Evolutionary conservation across 2,797 vertebrate genomes (phyloP), one percentile per base, ranked within the genome.

Genomic region (Spinus olivaceus): DNA sequence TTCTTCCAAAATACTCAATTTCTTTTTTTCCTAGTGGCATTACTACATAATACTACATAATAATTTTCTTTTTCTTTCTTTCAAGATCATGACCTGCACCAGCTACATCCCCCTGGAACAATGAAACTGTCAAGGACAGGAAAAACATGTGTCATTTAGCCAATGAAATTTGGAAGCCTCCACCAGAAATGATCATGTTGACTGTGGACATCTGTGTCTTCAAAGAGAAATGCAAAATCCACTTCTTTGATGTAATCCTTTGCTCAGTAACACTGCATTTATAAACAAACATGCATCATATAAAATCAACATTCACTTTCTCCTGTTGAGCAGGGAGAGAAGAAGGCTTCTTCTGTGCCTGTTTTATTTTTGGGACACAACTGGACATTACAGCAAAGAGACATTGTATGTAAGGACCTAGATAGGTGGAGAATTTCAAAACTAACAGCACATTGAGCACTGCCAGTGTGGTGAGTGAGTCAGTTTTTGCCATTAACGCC

Each of bases 141-240:
- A 59, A 41, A 83, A 89, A 95, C 81, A 66, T 6, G 27, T 47
- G 85, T 66, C 82, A 77, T 70, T 66, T 77, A 79, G 73, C 73
- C 59, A 19, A 35, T 12, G 8, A 80, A 83, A 77, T 88, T 66
- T 90, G 59, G 77, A 81, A 94, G 63, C 28, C 5, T 4, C 14
- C 21, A 37, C 60, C 27, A 15, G 18, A 86, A 91, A 49, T 46
- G 61, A 60, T 66, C 51, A 22, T 39, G 28, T 86, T 86, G 77
- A 78, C 37, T 35, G 7, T 13, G 70, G 60, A 86, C 73, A 84
- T 53, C 56, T 86, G 70, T 41, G 59, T 59, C 64, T 94, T 95
- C 77, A 86, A 88, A 86, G 70, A 7, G 8, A 94, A 95, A 94
- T 54, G 60, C 82, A 88, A 92, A 95, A 91, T 67, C 37, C 49